Percentiles rank a stretch among this genome's conserved stretches.
Conservation (phyloP, 2,888 invertebrate species). For the Gymnocheta viridis region DNA sequence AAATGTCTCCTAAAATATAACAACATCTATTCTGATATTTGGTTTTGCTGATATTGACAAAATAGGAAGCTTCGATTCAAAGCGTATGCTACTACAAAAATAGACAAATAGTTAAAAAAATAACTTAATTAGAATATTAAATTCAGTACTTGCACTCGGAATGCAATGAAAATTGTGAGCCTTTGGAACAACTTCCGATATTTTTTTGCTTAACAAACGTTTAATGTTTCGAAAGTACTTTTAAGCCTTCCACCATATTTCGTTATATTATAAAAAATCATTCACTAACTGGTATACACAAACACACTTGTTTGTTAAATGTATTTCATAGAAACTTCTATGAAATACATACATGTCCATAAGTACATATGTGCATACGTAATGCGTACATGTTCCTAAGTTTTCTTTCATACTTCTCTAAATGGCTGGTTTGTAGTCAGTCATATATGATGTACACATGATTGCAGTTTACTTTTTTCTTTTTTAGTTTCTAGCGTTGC, state of each 20-base stretch:
- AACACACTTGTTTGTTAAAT: neutral
- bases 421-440: slow-evolving; percentile 77
- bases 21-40: too few relatives aligned
- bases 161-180: too few relatives aligned
- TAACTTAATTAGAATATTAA: too few relatives aligned
- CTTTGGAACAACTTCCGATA: too few relatives aligned
- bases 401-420: slow-evolving; percentile 16
- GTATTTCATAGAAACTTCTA: too few relatives aligned
- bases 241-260: neutral
- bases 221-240: neutral
- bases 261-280: neutral
- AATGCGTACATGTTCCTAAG: neutral
- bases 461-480: slow-evolving; percentile 72
- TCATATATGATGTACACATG: slow-evolving; percentile 79
- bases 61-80: too few relatives aligned
- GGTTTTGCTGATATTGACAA: too few relatives aligned
- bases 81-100: too few relatives aligned
- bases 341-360: neutral
- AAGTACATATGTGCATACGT: neutral
- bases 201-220: too few relatives aligned
- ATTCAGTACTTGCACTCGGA: too few relatives aligned
- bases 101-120: too few relatives aligned
- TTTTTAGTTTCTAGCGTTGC: slow-evolving; percentile 65
- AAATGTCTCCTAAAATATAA: too few relatives aligned
- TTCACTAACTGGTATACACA: neutral